Evolutionary conservation across 2,888 invertebrate species (phyloP), one percentile per base, ranked within the genome.

Genomic region (Thymelicus acteon): DNA sequence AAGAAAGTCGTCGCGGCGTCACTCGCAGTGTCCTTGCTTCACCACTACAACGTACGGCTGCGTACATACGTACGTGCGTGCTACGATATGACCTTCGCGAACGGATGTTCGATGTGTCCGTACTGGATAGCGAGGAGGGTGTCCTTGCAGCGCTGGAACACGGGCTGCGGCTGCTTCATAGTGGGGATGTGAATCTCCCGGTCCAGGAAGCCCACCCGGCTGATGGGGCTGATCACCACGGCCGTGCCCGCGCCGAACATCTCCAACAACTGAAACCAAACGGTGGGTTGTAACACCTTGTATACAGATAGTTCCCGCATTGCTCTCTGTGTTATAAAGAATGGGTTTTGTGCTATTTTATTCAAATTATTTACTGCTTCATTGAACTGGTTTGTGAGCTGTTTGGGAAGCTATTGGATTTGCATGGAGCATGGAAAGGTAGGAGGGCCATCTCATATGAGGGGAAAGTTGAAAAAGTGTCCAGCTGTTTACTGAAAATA

Each of bases 201-300:
- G 6, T 96, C 97, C 78, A 96, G 82, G 89, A 97, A 99, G 70
- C 97, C 95, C 73, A 99, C 97, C 73, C 96, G 95, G 71, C 97
- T 96, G 69, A 99, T 96, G 0, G 99, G 99, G 81, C 97, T 98
- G 19, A 99, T 97, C 62, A 99, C 95, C 79, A 98, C 98, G 0
- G 99, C 99, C 37, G 99, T 99, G 70, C 99, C 99, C n/a, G 98
- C 96, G 72, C 99, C 99, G 89, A 99, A 99, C 88, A 99, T 95
- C 92, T 99, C 99, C 77, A 98, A 87, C 76, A 99, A 89, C 99
- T 99, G 92, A 0, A 31, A 58, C 6, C 52, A 52, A 52, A 52
- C 52, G 52, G 0, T 52, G 44, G 44, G 12, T 44, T 44, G 44
- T 44, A 44, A 44, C 44, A 44, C 10, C 10, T 44, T 44, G n/a